Conservation (phyloP, 2,797 vertebrate species). For the Tamandua tetradactyla region DNA sequence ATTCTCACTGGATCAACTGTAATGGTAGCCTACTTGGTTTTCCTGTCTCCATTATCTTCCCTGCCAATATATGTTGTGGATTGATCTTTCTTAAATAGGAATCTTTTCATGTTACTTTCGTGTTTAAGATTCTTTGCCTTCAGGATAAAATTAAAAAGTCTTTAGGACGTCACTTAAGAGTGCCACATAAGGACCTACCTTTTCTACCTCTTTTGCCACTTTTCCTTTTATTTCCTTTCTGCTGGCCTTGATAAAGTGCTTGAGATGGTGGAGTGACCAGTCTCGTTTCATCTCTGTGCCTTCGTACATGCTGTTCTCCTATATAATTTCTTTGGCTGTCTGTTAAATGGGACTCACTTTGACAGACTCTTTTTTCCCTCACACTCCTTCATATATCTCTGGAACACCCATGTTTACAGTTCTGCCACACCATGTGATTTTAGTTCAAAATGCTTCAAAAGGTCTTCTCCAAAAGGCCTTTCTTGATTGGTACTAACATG, state of each 20-base stretch:
- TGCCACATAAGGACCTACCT: not conserved
- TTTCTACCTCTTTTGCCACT: not conserved
- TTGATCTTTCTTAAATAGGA: not conserved
- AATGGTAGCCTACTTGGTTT: not conserved
- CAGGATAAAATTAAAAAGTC: slow-evolving; percentile 14
- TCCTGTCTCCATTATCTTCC: not conserved
- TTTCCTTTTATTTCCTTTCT: not conserved
- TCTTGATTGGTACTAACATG: not conserved
- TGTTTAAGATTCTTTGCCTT: slow-evolving; percentile 19
- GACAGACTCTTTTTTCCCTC: not conserved
- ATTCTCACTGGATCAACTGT: not conserved
- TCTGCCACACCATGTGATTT: not conserved
- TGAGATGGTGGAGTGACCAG: not conserved
- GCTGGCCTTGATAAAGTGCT: not conserved
- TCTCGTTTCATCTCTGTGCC: not conserved
- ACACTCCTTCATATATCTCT: not conserved
- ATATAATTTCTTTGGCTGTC: not conserved
- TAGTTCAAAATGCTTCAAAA: not conserved
- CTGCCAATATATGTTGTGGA: not conserved
- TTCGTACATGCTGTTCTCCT: not conserved
- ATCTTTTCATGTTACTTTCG: not conserved
- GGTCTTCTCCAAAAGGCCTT: not conserved
- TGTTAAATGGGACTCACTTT: slow-evolving; percentile 12
- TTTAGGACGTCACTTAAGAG: not conserved
- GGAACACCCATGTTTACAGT: not conserved